These are phyloP conservation scores for Orussus abietinus DNA, from an alignment of 1,140 invertebrate species.

Conservation along the genomic window DNA sequence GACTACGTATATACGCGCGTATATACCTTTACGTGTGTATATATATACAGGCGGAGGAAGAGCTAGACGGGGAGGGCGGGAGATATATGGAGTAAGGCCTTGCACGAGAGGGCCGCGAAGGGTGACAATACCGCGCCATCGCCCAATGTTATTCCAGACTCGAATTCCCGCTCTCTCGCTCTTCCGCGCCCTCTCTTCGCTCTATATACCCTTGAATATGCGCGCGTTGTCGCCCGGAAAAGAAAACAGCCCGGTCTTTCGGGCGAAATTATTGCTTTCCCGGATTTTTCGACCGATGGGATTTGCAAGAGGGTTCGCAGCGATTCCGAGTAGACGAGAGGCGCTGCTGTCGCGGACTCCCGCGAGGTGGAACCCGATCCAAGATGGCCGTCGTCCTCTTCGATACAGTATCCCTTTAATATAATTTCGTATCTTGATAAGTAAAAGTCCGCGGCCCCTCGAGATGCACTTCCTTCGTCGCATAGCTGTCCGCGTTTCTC, in stretches of 20 bases:
- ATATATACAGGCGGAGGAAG: no score
- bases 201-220: slow-evolving; percentile 26
- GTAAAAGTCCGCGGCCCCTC: no score
- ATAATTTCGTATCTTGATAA: no score
- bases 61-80: not conserved
- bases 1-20: slow-evolving; percentile 8
- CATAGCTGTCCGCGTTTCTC: no score
- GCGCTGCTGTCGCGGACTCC: no score
- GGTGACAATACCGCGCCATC: slow-evolving; percentile 50
- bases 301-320: no score
- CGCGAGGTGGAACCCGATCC: no score
- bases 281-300: slow-evolving; percentile 32
- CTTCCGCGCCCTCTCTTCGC: slow-evolving; percentile 17
- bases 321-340: no score
- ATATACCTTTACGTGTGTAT: no score
- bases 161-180: slow-evolving; percentile 39
- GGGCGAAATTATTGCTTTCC: slow-evolving; percentile 36
- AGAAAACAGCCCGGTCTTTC: slow-evolving; percentile 32
- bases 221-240: slow-evolving; percentile 35
- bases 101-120: slow-evolving; percentile 18
- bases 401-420: no score
- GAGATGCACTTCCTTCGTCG: no score
- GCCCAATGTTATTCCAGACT: slow-evolving; percentile 51
- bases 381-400: no score
- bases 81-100: slow-evolving; percentile 6